phyloP scores from a whole-genome alignment of 2,888 invertebrate genomes.

The Lamellibrachia satsuma region DNA sequence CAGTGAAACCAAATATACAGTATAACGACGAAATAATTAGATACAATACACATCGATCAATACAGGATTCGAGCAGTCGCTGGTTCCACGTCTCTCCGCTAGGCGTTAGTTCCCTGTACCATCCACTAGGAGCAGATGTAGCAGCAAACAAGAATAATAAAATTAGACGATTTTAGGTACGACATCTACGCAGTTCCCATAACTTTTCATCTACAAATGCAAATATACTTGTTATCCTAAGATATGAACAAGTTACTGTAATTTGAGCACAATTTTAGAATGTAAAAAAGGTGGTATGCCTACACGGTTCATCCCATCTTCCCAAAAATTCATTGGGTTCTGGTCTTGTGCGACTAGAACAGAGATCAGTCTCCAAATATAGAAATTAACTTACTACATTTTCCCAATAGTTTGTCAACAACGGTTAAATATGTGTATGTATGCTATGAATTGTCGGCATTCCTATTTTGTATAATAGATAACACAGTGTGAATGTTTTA shows the following conservation, averaged over 20 bases:
- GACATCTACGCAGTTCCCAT: background rate
- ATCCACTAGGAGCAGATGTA: background rate
- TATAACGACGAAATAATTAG: background rate
- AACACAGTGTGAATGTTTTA: background rate
- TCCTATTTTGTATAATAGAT: background rate
- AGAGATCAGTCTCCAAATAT: background rate
- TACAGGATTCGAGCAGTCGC: background rate
- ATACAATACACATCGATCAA: background rate
- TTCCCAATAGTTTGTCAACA: background rate
- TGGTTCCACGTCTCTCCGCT: conserved; percentile 2
- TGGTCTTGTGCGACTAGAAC: background rate
- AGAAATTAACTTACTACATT: background rate
- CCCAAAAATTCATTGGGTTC: background rate
- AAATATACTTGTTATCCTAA: background rate
- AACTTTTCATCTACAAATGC: background rate
- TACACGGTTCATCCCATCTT: background rate
- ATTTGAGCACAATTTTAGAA: background rate
- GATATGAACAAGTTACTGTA: background rate
- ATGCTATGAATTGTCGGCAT: background rate
- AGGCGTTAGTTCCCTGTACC: background rate
- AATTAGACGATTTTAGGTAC: background rate
- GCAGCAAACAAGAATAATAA: background rate
- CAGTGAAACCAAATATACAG: background rate
- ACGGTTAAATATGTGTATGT: background rate
- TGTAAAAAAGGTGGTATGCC: background rate